Conservation (phyloP, 2,797 vertebrate species). For the Labeo calbasu region DNA sequence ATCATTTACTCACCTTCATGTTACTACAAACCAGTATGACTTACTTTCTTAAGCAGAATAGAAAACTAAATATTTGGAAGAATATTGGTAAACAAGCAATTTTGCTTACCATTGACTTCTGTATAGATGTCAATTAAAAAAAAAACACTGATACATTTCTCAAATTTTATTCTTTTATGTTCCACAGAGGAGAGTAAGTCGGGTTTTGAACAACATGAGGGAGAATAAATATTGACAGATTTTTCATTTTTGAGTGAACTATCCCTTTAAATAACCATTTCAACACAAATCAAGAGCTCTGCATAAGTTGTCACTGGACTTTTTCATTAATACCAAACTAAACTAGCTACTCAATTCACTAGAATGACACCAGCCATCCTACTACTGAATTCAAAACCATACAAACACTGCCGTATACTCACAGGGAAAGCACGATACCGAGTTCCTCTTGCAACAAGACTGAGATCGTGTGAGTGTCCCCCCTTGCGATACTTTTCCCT, state of each 20-base stretch:
- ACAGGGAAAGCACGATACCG: slow-evolving; percentile 60
- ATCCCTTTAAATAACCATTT: neutral
- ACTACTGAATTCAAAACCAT: neutral
- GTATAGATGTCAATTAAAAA: neutral
- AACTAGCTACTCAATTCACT: neutral
- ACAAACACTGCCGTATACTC: slow-evolving; percentile 30
- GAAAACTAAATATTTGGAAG: neutral
- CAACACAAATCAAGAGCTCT: neutral
- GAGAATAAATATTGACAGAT: neutral
- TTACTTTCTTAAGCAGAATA: neutral
- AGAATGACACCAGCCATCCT: neutral
- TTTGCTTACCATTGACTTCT: neutral
- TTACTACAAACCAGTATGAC: neutral
- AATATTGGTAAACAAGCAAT: neutral
- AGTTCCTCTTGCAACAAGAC: slow-evolving; percentile 68
- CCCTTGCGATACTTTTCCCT: slow-evolving; percentile 53
- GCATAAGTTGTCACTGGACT: neutral
- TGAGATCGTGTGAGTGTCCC: slow-evolving; percentile 56
- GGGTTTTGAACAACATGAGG: neutral
- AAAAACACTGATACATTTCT: neutral
- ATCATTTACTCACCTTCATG: neutral
- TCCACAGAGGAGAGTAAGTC: neutral
- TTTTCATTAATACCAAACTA: neutral
- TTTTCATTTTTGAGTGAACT: neutral
- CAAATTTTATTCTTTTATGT: neutral